Conservation (phyloP, 1,140 invertebrate species). For the Aethina tumida region DNA sequence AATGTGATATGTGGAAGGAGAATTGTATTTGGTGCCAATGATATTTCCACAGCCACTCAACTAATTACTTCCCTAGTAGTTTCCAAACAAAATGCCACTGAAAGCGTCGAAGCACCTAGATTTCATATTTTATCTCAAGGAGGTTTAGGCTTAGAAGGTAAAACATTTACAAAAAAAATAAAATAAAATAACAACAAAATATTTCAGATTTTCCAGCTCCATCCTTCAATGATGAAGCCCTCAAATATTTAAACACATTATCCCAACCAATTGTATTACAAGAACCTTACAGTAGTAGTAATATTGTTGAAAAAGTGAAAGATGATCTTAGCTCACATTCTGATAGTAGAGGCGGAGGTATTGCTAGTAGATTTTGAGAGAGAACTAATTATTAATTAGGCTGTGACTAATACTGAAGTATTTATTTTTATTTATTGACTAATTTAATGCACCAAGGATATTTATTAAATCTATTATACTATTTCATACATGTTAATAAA, state of each 20-base stretch:
- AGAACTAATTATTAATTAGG: background rate
- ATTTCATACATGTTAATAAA: background rate
- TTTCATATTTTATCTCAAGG: constrained; percentile 28
- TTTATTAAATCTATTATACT: constrained; percentile 2
- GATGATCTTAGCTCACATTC: constrained; percentile 49
- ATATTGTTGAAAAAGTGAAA: constrained; percentile 46
- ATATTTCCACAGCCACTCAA: constrained; percentile 33
- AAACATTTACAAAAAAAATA: constrained; percentile 2
- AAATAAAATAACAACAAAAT: background rate
- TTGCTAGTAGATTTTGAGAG: constrained; percentile 48
- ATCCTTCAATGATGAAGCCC: constrained; percentile 22
- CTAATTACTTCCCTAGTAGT: constrained; percentile 30
- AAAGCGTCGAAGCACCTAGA: constrained; percentile 31
- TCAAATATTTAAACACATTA: constrained; percentile 19
- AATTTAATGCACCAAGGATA: constrained; percentile 1
- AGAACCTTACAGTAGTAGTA: constrained; percentile 45
- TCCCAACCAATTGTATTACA: constrained; percentile 10
- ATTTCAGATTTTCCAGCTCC: constrained; percentile 26
- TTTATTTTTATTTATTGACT: constrained; percentile 1
- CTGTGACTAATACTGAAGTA: constrained; percentile 4
- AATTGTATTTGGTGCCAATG: constrained; percentile 34
- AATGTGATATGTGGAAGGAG: constrained; percentile 35
- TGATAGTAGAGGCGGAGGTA: constrained; percentile 52
- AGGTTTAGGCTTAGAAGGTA: constrained; percentile 31
- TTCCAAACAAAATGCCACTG: constrained; percentile 27